Evolutionary conservation across 2,113 vertebrate species (phyloP).

Genomic region (Tympanuchus pallidicinctus): DNA sequence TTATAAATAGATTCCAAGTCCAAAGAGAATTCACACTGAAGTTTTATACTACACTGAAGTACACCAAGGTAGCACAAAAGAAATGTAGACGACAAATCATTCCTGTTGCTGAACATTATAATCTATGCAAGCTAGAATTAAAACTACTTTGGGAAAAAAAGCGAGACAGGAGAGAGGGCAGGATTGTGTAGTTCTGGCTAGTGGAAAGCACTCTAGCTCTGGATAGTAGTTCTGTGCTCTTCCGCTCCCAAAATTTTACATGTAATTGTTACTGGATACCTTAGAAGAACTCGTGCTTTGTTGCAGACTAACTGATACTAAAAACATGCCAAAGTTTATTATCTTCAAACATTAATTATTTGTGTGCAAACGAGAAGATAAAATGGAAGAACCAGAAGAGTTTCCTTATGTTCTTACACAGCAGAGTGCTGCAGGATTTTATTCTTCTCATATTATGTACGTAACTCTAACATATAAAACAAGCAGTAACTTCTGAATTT

Average conservation of each 20-base stretch:
- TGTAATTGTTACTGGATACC: neutral
- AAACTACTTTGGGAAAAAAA: neutral
- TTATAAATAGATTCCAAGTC: neutral
- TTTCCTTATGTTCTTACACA: neutral
- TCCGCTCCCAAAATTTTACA: neutral
- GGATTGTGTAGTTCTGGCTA: neutral
- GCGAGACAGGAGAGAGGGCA: neutral
- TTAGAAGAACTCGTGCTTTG: neutral
- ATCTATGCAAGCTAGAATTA: neutral
- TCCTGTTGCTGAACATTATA: neutral
- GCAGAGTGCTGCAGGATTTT: neutral
- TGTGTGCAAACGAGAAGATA: neutral
- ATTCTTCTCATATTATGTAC: neutral
- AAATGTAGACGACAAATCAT: neutral
- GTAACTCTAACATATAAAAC: neutral
- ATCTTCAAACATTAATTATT: neutral
- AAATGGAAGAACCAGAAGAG: neutral
- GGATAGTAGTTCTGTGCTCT: neutral
- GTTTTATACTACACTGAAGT: neutral
- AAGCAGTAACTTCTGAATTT: neutral
- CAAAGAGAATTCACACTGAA: neutral
- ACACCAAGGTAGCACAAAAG: neutral
- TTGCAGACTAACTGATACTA: neutral
- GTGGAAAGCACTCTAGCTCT: neutral
- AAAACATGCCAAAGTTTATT: neutral